These are phyloP conservation scores for Mustela nigripes DNA, from an alignment of 2,113 vertebrate genomes.

Conservation along the genomic window DNA sequence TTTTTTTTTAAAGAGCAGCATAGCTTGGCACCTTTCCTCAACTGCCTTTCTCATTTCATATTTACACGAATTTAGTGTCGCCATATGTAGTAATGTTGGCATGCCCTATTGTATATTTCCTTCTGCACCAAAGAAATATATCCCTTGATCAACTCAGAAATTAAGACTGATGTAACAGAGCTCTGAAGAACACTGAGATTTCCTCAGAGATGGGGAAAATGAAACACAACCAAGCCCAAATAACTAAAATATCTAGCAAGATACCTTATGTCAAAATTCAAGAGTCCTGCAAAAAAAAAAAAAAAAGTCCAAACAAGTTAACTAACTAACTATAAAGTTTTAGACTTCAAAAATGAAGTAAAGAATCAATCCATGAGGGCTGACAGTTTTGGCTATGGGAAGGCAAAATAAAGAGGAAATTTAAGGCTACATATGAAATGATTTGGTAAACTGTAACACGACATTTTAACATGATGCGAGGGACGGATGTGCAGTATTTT, in stretches of 20 bases:
- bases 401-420: slow-evolving; percentile 26
- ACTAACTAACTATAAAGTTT: slow-evolving; percentile 27
- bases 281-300: not conserved
- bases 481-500: slow-evolving; percentile 6
- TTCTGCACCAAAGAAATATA: slow-evolving; percentile 4
- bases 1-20: not conserved
- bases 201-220: slow-evolving; percentile 11
- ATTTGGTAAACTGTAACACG: slow-evolving; percentile 39
- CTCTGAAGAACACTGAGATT: not conserved
- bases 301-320: not conserved
- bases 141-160: not conserved
- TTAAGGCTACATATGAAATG: not conserved
- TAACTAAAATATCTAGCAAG: not conserved
- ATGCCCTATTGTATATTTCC: not conserved
- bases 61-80: not conserved
- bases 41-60: slow-evolving; percentile 29
- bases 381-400: slow-evolving; percentile 38
- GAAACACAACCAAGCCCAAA: slow-evolving; percentile 45
- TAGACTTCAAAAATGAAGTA: slow-evolving; percentile 10
- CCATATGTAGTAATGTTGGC: not conserved
- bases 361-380: not conserved
- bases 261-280: slow-evolving; percentile 10
- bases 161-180: not conserved
- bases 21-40: not conserved
- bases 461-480: slow-evolving; percentile 2